Evolutionary conservation across 2,113 vertebrate genomes (phyloP).

Genomic region (Epinephelus moara): DNA sequence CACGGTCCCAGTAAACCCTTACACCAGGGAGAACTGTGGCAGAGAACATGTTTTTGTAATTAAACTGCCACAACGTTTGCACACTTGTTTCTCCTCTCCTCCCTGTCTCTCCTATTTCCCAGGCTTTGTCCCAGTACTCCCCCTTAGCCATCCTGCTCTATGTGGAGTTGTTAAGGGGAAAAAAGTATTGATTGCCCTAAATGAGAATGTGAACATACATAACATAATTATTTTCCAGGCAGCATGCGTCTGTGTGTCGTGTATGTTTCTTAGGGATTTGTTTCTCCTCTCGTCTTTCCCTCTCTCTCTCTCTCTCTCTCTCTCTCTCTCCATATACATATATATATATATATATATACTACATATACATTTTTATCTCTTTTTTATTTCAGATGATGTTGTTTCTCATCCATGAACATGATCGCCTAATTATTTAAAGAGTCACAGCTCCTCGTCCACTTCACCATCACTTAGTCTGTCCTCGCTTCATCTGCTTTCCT

Average conservation of each 20-base stretch:
- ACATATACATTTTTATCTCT: background rate
- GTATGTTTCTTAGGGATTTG: background rate
- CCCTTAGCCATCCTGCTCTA: background rate
- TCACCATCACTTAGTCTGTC: slow-evolving; percentile 7
- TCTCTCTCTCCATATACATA: background rate
- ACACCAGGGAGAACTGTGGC: slow-evolving; percentile 15
- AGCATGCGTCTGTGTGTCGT: background rate
- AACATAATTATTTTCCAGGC: background rate
- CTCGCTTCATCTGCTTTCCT: slow-evolving; percentile 20
- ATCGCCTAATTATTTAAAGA: slow-evolving; percentile 48
- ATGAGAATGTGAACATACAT: slow-evolving; percentile 16
- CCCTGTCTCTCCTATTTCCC: background rate
- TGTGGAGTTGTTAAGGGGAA: slow-evolving; percentile 16
- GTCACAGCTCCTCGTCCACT: slow-evolving; percentile 39
- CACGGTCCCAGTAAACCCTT: slow-evolving; percentile 6
- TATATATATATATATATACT: background rate
- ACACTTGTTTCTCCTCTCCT: background rate
- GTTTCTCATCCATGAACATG: slow-evolving; percentile 45
- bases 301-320: background rate
- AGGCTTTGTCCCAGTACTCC: background rate
- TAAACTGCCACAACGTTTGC: slow-evolving; percentile 23
- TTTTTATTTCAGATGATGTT: slow-evolving; percentile 43
- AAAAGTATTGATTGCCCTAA: background rate
- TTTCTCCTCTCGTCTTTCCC: background rate
- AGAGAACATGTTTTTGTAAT: slow-evolving; percentile 40